Base-by-base conservation (phyloP, 2,888 invertebrate species). In the Cybosia mesomella region DNA sequence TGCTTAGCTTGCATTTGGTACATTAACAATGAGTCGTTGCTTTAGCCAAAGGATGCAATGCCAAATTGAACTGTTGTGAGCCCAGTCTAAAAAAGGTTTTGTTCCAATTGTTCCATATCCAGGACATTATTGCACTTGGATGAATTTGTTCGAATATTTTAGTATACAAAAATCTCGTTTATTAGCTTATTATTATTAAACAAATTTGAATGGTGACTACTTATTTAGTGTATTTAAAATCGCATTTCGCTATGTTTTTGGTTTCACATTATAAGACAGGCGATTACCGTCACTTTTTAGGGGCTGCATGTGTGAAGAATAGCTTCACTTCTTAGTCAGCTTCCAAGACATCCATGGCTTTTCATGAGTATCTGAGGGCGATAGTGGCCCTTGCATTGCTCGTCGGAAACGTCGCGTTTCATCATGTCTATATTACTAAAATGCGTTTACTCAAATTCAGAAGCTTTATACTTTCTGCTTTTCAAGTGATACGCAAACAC, bases 41-140 rank as follows among this genome's bases (percentile, higher is more conserved):
- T 22, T 59, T 59, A 18, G 4, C 59, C 9, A 79, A 80, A 74
- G 67, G 61, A 72, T 71, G 64, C 60, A 62, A 71, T 67, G 80
- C 77, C 77, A 74, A 74, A 71, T n/a, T 49, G n/a, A 1, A 43
- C 43, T 43, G 18, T 7, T 43, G 4, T 18, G 9, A 49, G 49
- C 49, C 5, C 18, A 43, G 49, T 49, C 49, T 18, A 49, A 43
- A 49, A 43, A 49, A n/a, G n/a, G 9, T 8, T 49, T 49, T 49
- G n/a, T n/a, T 49, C 49, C 49, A 49, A 49, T 49, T 49, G 49
- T 49, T n/a, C 49, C n/a, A 49, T 8, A n/a, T 49, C 49, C 4
- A n/a, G 9, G 9, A 49, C 18, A 49, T n/a, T 43, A 18, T 49
- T 49, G 2, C n/a, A 49, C 8, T n/a, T 49, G 8, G 1, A 49